phyloP scores from a whole-genome alignment of 2,113 vertebrate genomes.

The Oryzias javanicus region DNA sequence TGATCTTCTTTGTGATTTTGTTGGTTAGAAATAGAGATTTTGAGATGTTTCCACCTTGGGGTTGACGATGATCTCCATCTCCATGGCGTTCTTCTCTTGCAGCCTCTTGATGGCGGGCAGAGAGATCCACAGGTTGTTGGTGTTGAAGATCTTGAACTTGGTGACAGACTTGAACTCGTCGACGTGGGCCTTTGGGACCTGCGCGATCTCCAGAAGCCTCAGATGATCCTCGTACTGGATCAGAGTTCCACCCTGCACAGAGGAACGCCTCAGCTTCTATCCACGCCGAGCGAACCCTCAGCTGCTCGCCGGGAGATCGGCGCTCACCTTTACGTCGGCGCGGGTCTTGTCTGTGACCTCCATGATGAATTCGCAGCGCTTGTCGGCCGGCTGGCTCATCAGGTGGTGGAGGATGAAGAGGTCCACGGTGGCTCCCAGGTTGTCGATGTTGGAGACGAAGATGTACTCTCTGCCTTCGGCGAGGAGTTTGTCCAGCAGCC shows the following conservation, averaged over 20 bases:
- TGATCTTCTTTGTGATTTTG: too few species aligned
- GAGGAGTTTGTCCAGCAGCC: conserved; percentile 88
- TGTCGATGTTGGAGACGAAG: conserved; percentile 98
- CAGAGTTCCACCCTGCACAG: conserved; percentile 88
- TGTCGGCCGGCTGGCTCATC: conserved; percentile 88
- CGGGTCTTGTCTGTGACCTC: conserved; percentile 98
- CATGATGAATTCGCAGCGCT: conserved; percentile 96
- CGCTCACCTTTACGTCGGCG: conserved; percentile 87
- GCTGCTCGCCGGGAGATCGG: background rate
- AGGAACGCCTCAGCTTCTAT: background rate
- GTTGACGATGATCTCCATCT: conserved; percentile 98
- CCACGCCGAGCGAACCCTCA: too few species aligned
- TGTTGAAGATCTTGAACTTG: conserved; percentile 99
- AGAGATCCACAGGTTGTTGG: conserved; percentile 98
- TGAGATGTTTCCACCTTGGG: conserved; percentile 83
- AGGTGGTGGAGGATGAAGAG: conserved; percentile 95
- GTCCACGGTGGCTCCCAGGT: conserved; percentile 96
- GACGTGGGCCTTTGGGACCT: conserved; percentile 94
- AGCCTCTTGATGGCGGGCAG: conserved; percentile 90
- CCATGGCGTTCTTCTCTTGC: conserved; percentile 86
- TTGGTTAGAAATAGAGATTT: background rate
- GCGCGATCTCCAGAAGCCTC: conserved; percentile 94
- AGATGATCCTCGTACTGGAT: conserved; percentile 93
- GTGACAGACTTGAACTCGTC: conserved; percentile 99
- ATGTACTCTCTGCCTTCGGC: conserved; percentile 93